Evolutionary conservation across 2,888 invertebrate genomes (phyloP).

Genomic region (Luperina testacea): DNA sequence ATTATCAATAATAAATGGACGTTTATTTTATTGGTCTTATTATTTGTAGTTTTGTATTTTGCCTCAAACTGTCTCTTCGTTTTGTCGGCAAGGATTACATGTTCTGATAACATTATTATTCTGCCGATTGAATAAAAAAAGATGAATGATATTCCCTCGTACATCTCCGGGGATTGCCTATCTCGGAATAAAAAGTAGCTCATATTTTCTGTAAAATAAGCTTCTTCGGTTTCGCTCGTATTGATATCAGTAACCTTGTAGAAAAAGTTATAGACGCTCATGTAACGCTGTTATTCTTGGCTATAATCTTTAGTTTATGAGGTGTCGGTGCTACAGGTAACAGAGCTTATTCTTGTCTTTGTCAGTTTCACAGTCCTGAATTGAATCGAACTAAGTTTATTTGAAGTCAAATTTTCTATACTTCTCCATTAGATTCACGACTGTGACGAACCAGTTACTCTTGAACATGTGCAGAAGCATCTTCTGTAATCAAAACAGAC

Average conservation of each 20-base stretch:
- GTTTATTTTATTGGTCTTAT: conserved; percentile 29
- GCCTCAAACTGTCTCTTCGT: conserved; percentile 16
- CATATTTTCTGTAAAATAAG: conserved; percentile 58
- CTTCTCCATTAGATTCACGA: neutral
- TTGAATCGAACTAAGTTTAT: neutral
- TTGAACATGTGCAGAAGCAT: neutral
- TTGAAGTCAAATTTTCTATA: neutral
- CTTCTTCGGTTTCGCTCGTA: conserved; percentile 25
- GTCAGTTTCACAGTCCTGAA: neutral
- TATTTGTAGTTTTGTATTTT: conserved; percentile 37
- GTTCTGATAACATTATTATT: conserved; percentile 59
- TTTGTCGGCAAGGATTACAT: conserved; percentile 50
- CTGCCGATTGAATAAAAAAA: conserved; percentile 61
- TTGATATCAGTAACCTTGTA: conserved; percentile 39
- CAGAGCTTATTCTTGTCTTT: neutral
- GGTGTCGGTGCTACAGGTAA: neutral
- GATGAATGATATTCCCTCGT: conserved; percentile 56
- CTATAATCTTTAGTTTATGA: neutral
- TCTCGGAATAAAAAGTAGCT: conserved; percentile 57
- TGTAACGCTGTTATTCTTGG: neutral
- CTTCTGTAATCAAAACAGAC: neutral
- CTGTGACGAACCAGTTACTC: neutral
- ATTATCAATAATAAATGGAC: conserved; percentile 9
- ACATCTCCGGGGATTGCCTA: conserved; percentile 60
- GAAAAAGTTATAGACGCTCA: conserved; percentile 2